phyloP scores from a whole-genome alignment of 1,140 invertebrate species.

The Aricia agestis region DNA sequence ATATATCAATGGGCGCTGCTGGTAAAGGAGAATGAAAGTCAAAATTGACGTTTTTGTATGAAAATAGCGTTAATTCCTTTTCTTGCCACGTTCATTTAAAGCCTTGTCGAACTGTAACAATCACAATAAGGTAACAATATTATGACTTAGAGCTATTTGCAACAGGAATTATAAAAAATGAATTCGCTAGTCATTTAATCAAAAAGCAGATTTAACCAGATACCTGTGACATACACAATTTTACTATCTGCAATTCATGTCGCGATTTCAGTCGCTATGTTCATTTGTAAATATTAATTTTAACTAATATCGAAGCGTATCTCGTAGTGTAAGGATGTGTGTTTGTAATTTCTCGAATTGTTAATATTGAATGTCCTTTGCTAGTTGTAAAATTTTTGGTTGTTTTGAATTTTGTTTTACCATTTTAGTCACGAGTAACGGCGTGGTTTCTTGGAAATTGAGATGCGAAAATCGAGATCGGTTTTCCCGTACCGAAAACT shows the following conservation, averaged over 20 bases:
- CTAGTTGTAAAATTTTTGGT: conserved; percentile 53
- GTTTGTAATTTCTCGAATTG: conserved; percentile 32
- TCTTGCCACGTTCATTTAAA: too few relatives aligned
- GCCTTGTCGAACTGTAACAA: too few relatives aligned
- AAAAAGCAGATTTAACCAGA: too few relatives aligned
- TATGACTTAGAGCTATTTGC: too few relatives aligned
- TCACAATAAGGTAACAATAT: too few relatives aligned
- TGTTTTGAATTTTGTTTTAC: conserved; percentile 53
- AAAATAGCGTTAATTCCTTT: too few relatives aligned
- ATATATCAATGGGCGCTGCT: too few relatives aligned
- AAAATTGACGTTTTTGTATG: too few relatives aligned
- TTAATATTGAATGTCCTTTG: conserved; percentile 61
- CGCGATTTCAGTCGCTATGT: neutral
- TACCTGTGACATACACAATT: too few relatives aligned
- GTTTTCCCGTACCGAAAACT: neutral
- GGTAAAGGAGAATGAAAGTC: too few relatives aligned
- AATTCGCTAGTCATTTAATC: too few relatives aligned
- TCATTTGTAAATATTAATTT: neutral
- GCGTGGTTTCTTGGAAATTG: conserved; percentile 46
- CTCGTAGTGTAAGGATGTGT: conserved; percentile 32
- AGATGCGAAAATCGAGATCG: conserved; percentile 14
- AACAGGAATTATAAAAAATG: too few relatives aligned
- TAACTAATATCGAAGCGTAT: conserved; percentile 20
- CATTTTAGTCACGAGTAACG: conserved; percentile 71
- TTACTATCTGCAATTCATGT: neutral